A percentile compares a stretch with the other conserved stretches of the same genome.
Evolutionary conservation across 2,888 invertebrate genomes (phyloP).

Genomic region (Pachliopta kotzebuea): DNA sequence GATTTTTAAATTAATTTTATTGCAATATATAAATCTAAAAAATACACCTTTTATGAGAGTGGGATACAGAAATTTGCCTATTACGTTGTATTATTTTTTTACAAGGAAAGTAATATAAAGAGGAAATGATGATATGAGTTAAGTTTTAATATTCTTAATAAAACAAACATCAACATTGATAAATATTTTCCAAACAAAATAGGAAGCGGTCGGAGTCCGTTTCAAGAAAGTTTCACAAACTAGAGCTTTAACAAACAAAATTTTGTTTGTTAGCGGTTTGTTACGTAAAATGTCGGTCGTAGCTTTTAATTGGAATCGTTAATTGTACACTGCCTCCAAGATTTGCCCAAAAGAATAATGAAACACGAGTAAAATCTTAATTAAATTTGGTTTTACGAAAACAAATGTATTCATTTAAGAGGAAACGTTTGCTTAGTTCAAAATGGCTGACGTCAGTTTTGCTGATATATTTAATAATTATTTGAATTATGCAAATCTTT

Average conservation of each 20-base stretch:
- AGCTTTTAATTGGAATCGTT: slow-evolving; percentile 39
- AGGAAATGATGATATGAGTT: too few relatives aligned
- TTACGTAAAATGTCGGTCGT: slow-evolving; percentile 9
- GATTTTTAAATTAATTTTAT: too few relatives aligned
- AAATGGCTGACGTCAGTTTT: too few relatives aligned
- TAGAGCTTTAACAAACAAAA: neutral
- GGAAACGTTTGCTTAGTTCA: too few relatives aligned
- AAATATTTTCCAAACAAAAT: neutral
- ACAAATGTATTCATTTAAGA: neutral
- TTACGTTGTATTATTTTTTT: too few relatives aligned
- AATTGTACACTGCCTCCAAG: slow-evolving; percentile 33
- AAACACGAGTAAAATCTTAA: slow-evolving; percentile 14
- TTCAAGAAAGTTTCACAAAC: neutral
- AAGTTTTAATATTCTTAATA: neutral
- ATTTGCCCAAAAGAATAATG: slow-evolving; percentile 23
- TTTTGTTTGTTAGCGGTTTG: slow-evolving; percentile 16
- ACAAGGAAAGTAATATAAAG: too few relatives aligned
- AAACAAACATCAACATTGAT: neutral
- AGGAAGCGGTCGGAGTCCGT: neutral
- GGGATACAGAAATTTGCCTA: too few relatives aligned
- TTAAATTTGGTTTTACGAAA: neutral
- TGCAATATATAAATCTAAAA: too few relatives aligned
- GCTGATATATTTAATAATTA: too few relatives aligned
- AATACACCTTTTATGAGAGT: too few relatives aligned
- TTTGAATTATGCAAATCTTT: too few relatives aligned